Percentiles rank a stretch among this genome's conserved stretches.
Evolutionary conservation across 2,113 vertebrate genomes (phyloP).

Genomic region (Martes martes): DNA sequence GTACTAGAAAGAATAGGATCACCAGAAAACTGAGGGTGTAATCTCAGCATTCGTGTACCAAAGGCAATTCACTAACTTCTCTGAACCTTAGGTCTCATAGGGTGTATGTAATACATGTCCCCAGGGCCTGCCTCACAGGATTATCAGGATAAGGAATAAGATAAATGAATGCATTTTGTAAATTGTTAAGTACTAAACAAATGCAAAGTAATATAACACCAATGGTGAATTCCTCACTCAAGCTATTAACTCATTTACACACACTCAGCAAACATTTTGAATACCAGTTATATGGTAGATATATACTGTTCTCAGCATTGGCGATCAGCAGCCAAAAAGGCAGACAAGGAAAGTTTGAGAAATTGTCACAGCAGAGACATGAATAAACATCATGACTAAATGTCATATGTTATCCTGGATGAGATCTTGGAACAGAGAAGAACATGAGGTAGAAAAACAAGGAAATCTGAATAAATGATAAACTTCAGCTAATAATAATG

Average conservation of each 20-base stretch:
- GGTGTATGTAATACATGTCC: not conserved
- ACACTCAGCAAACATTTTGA: not conserved
- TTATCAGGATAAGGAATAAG: not conserved
- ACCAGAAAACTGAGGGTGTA: not conserved
- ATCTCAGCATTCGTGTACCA: not conserved
- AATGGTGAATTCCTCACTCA: not conserved
- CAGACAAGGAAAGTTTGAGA: not conserved
- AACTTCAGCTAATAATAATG: not conserved
- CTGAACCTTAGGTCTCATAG: not conserved
- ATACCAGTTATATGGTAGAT: not conserved
- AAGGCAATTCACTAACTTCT: not conserved
- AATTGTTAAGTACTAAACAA: not conserved
- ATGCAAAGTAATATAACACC: not conserved
- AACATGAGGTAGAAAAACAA: not conserved
- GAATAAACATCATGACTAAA: not conserved
- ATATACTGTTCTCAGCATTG: not conserved
- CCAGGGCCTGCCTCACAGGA: not conserved
- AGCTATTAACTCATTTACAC: slow-evolving; percentile 1
- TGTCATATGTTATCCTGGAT: not conserved
- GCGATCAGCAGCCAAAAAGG: not conserved
- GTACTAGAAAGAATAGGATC: not conserved
- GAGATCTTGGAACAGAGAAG: not conserved
- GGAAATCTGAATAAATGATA: not conserved
- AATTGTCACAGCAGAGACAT: not conserved
- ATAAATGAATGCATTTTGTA: not conserved